Percentiles rank a stretch among this genome's conserved stretches.
These are phyloP conservation scores for Sternotherus odoratus DNA, from an alignment of 2,797 vertebrate genomes.

Conservation along the genomic window DNA sequence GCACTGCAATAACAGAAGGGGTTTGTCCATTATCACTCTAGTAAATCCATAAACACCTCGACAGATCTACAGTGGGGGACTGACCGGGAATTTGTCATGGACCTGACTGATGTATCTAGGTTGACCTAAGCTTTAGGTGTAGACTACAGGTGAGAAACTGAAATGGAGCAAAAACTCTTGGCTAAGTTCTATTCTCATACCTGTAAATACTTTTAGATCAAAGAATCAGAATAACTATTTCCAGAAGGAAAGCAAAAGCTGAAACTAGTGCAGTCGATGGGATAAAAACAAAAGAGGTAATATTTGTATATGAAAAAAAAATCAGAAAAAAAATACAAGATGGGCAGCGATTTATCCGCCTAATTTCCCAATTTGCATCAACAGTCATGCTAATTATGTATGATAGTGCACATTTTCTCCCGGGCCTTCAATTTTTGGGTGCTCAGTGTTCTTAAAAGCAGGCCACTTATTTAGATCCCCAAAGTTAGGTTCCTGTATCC, in stretches of 20 bases:
- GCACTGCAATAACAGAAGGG: no score
- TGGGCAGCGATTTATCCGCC: background rate
- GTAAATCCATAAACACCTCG: no score
- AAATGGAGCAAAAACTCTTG: conserved; percentile 16
- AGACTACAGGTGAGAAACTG: background rate
- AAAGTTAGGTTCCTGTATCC: background rate
- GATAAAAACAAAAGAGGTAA: background rate
- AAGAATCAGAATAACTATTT: conserved; percentile 2
- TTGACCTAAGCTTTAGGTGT: no score
- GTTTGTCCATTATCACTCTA: no score
- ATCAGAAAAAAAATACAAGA: background rate
- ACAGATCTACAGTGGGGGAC: no score
- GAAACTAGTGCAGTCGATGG: background rate
- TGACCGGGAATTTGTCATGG: no score
- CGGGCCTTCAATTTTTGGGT: background rate
- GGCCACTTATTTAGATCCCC: background rate
- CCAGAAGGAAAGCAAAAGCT: background rate
- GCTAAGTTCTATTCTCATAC: background rate
- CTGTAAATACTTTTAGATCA: background rate
- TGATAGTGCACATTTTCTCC: background rate
- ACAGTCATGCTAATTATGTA: background rate
- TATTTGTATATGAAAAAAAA: background rate
- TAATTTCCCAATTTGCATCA: background rate
- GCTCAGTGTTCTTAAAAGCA: background rate
- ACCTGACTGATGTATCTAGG: no score